These are phyloP conservation scores for Diarsia rubi DNA, from an alignment of 2,888 invertebrate genomes.

Conservation along the genomic window DNA sequence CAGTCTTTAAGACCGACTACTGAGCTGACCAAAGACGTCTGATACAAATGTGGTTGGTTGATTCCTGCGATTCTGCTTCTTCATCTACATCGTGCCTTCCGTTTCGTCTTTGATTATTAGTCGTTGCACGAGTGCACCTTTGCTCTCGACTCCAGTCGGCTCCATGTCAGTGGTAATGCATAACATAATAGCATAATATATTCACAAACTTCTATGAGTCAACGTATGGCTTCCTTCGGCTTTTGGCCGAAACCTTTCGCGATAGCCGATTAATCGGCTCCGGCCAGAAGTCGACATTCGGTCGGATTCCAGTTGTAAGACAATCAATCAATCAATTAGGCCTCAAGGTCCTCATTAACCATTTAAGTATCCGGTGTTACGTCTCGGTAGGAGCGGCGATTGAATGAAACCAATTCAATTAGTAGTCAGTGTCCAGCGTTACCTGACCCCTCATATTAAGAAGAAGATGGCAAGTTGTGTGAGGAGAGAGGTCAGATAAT, in stretches of 20 bases:
- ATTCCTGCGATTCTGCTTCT: too few species aligned
- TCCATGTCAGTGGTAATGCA: neutral
- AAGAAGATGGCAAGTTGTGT: too few species aligned
- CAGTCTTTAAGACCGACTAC: neutral
- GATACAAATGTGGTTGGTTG: too few species aligned
- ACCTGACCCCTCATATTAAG: too few species aligned
- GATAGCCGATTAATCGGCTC: too few species aligned
- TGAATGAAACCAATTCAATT: slow-evolving; percentile 52
- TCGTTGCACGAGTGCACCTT: neutral
- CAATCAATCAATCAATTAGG: slow-evolving; percentile 35
- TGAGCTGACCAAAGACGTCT: neutral
- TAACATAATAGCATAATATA: too few species aligned
- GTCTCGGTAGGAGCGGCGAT: neutral
- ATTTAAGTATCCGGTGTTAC: neutral
- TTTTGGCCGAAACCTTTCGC: too few species aligned
- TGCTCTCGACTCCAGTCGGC: neutral
- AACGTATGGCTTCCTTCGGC: too few species aligned
- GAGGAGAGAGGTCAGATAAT: too few species aligned
- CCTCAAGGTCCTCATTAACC: slow-evolving; percentile 24
- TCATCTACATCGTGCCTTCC: neutral
- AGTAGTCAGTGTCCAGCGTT: too few species aligned
- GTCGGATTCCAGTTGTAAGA: neutral
- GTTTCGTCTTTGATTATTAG: neutral
- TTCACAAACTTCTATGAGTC: too few species aligned
- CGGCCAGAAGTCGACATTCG: too few species aligned